phyloP scores from a whole-genome alignment of 2,888 invertebrate species.

The Epicampocera succincta region DNA sequence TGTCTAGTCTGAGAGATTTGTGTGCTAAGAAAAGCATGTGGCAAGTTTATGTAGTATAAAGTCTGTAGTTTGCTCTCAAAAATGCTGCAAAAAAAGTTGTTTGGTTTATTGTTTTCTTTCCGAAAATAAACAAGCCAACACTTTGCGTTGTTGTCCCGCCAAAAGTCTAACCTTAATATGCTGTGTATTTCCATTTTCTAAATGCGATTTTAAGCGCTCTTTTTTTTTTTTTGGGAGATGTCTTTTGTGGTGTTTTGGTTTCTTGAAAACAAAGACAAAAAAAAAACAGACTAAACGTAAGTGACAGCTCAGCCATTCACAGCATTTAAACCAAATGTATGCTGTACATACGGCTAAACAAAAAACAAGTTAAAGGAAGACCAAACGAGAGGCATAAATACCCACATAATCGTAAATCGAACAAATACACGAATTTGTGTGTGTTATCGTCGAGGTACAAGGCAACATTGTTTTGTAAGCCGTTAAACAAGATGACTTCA shows the following conservation, averaged over 20 bases:
- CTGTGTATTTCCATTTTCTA: slow-evolving; percentile 44
- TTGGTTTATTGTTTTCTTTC: slow-evolving; percentile 36
- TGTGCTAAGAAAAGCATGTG: slow-evolving; percentile 52
- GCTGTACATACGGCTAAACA: slow-evolving; percentile 11
- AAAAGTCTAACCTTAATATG: slow-evolving; percentile 67
- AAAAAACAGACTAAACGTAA: slow-evolving; percentile 52
- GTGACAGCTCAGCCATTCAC: slow-evolving; percentile 61
- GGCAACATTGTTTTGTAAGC: slow-evolving; percentile 68
- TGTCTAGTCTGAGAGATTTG: slow-evolving; percentile 58
- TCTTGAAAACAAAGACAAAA: slow-evolving; percentile 17
- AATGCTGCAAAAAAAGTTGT: slow-evolving; percentile 22
- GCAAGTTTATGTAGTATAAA: slow-evolving; percentile 48
- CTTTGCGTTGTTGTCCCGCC: slow-evolving; percentile 67
- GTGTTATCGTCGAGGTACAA: slow-evolving; percentile 44
- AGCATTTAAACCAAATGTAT: slow-evolving; percentile 52
- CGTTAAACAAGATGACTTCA: slow-evolving; percentile 67
- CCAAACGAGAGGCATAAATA: slow-evolving; percentile 46
- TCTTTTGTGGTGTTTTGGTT: slow-evolving; percentile 8
- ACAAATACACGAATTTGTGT: slow-evolving; percentile 60
- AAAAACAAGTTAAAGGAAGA: slow-evolving; percentile 37
- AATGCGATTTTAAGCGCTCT: slow-evolving; percentile 39
- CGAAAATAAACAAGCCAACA: slow-evolving; percentile 45
- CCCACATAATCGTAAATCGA: slow-evolving; percentile 63
- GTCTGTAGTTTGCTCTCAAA: slow-evolving; percentile 30
- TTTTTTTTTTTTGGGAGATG: slow-evolving; percentile 10